A percentile compares a stretch with the other conserved stretches of the same genome.
These are phyloP conservation scores for Fragum whitleyi DNA, from an alignment of 2,888 invertebrate species.

Conservation along the genomic window DNA sequence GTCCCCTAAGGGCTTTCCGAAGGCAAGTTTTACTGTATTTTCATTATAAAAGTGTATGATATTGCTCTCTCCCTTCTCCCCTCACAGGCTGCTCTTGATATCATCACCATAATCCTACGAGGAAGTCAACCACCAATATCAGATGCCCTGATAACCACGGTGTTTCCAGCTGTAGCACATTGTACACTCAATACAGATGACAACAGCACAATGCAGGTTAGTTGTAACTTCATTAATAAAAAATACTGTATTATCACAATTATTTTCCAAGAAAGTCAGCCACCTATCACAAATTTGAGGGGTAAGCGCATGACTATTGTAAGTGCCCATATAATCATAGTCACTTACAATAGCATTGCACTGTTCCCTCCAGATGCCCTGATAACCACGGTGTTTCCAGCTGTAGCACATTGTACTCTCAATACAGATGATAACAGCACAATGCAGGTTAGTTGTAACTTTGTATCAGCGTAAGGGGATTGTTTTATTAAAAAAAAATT, in stretches of 20 bases:
- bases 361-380: conserved; percentile 87
- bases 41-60: too few relatives aligned
- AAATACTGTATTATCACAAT: too few relatives aligned
- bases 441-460: conserved; percentile 87
- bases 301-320: too few relatives aligned
- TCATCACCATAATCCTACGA: conserved; percentile 89
- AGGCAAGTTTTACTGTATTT: too few relatives aligned
- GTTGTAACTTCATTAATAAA: neutral
- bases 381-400: conserved; percentile 89
- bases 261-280: too few relatives aligned
- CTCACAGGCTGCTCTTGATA: conserved; percentile 88
- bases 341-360: too few relatives aligned
- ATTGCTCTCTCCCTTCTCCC: too few relatives aligned
- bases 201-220: conserved; percentile 88
- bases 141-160: conserved; percentile 87
- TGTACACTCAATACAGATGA: conserved; percentile 89
- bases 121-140: conserved; percentile 88
- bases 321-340: too few relatives aligned
- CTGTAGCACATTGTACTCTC: conserved; percentile 88
- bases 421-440: conserved; percentile 89
- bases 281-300: too few relatives aligned
- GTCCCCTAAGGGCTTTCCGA: too few relatives aligned
- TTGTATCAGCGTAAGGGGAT: too few relatives aligned
- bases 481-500: too few relatives aligned
- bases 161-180: conserved; percentile 89